Base-by-base conservation (phyloP, 2,888 invertebrate species). In the Drosophila borealis region DNA sequence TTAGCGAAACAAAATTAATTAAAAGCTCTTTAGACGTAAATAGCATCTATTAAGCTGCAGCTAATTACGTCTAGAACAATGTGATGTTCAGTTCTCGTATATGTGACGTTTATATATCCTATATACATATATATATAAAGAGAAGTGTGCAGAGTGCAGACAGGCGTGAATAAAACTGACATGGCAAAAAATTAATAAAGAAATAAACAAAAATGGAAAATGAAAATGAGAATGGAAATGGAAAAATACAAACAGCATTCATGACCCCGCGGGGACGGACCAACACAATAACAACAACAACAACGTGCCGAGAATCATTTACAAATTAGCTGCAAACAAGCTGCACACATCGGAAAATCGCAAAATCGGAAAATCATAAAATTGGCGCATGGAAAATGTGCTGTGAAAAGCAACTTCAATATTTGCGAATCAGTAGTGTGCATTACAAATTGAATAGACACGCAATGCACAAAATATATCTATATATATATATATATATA, bases 251-350 rank as follows among this genome's bases (percentile, higher is more conserved):
- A 41, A 55, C 37, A 76, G 42, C 48, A 51, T 42, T 57, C 14
- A 44, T 21, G 29, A 4, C 34, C 57, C 50, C 11, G 14, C 39
- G 56, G 46, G 41, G 25, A 39, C 17, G 41, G 25, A 39, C 17
- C 14, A 36, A 37, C 46, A 25, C 37, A 60, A 61, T 37, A 67
- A 49, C 17, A 34, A 41, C 14, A 34, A 25, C 3, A 60, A 57
- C 19, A 42, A 57, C 29, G 9, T 51, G 57, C 71, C 63, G 59
- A 64, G 70, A 78, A 88, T 77, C 72, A 75, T 82, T 87, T 88
- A 77, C 71, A 82, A 87, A 79, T 84, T 88, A 83, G 76, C 81
- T 60, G 60, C 66, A 64, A 71, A 70, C 62, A 63, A 64, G 60
- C 25, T 66, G 79, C 57, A 79, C 55, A 61, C 17, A 62, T 36